phyloP scores from a whole-genome alignment of 2,113 vertebrate species.

The Protobothrops mucrosquamatus region DNA sequence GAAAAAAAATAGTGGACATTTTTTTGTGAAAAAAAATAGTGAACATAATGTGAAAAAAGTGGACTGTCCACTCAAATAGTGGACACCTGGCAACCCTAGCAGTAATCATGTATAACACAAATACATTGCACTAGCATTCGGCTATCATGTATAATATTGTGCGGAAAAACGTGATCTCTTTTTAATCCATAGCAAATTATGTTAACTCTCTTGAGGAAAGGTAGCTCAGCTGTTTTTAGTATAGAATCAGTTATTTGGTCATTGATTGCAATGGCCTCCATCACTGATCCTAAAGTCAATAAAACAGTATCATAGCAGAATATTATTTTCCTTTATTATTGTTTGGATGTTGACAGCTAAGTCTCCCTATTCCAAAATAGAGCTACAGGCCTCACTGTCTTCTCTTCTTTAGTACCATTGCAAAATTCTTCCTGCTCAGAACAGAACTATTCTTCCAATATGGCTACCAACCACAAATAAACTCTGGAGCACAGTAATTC shows the following conservation, averaged over 20 bases:
- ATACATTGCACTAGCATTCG: not conserved
- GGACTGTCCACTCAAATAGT: too few relatives aligned
- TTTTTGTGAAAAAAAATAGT: too few relatives aligned
- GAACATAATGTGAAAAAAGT: too few relatives aligned
- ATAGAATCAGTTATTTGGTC: not conserved
- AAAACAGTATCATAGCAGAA: not conserved
- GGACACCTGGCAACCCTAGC: too few relatives aligned
- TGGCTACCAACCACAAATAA: not conserved
- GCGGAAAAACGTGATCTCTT: not conserved
- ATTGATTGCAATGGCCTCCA: not conserved
- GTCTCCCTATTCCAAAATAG: not conserved
- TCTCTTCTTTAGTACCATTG: not conserved
- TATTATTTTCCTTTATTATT: not conserved
- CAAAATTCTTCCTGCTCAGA: not conserved
- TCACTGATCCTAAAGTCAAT: not conserved
- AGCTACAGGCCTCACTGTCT: not conserved
- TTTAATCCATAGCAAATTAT: not conserved
- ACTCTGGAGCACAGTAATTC: not conserved
- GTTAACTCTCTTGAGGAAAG: not conserved
- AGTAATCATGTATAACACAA: not conserved
- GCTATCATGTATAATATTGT: not conserved
- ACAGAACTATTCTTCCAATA: not conserved
- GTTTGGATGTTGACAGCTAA: not conserved
- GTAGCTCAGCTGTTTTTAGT: not conserved
- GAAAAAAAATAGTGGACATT: too few relatives aligned